A percentile compares a stretch with the other conserved stretches of the same genome.
phyloP scores from a whole-genome alignment of 2,797 vertebrate genomes.

The Aselliscus stoliczkanus region DNA sequence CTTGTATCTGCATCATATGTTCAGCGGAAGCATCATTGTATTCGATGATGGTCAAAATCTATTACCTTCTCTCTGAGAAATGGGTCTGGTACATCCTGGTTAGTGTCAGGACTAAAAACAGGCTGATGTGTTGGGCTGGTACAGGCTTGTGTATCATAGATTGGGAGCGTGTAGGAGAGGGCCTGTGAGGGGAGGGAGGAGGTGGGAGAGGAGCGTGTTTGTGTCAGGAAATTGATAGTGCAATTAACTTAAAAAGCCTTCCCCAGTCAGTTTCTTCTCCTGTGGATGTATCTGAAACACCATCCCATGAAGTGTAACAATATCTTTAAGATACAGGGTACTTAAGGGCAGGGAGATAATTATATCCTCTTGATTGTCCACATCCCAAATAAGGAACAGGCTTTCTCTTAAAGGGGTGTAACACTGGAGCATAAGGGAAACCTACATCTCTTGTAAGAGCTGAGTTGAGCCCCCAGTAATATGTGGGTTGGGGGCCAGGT shows the following conservation, averaged over 20 bases:
- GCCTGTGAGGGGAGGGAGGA: background rate
- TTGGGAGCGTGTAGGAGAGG: background rate
- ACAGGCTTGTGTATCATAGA: background rate
- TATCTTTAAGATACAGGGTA: conserved; percentile 29
- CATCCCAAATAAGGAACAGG: background rate
- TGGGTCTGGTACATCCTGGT: background rate
- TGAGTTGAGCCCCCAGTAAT: background rate
- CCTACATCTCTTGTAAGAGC: background rate
- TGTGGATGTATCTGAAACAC: conserved; percentile 33
- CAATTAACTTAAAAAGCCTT: conserved; percentile 31
- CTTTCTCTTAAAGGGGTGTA: background rate
- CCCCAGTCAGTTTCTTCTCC: background rate
- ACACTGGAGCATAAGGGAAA: background rate
- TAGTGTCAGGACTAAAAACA: background rate
- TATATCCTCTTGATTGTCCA: conserved; percentile 29
- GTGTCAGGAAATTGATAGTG: background rate
- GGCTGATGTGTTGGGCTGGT: background rate
- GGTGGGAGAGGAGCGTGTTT: background rate
- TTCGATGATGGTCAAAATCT: background rate
- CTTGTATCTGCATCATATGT: background rate
- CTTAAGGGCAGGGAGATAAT: conserved; percentile 41
- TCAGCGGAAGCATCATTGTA: background rate
- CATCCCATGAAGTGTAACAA: conserved; percentile 44
- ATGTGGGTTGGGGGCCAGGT: background rate
- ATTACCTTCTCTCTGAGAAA: background rate